Conservation (phyloP, 1,140 invertebrate species). For the Macrosteles quadrilineatus region DNA sequence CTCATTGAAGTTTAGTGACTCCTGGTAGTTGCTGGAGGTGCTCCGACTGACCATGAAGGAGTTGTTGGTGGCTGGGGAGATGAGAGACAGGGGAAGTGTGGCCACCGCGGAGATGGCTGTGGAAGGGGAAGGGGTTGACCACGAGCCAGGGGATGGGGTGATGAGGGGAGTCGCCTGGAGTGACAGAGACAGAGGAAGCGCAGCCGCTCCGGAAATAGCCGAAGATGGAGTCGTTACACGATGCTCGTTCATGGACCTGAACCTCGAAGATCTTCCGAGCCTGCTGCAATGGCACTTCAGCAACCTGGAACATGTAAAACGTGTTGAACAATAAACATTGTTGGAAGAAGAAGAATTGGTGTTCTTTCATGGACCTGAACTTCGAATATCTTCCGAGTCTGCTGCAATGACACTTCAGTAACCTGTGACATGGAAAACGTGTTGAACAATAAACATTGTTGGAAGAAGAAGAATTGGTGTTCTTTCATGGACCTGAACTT, state of each 20-base stretch:
- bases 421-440: conserved; percentile 80
- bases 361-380: conserved; percentile 63
- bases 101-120: not conserved
- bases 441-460: no score
- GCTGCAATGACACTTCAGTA: conserved; percentile 53
- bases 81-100: no score
- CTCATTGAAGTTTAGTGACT: not conserved
- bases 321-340: no score
- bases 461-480: no score
- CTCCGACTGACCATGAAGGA: not conserved
- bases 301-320: conserved; percentile 77
- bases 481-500: conserved; percentile 64
- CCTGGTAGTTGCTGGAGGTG: not conserved
- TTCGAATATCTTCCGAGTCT: conserved; percentile 59
- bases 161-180: conserved; percentile 61
- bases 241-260: conserved; percentile 62
- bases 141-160: conserved; percentile 47
- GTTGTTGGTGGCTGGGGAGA: not conserved
- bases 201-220: conserved; percentile 39
- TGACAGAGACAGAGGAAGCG: conserved; percentile 62
- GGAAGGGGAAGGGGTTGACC: not conserved
- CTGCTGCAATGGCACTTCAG: conserved; percentile 56
- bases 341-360: conserved; percentile 47
- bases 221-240: conserved; percentile 58
- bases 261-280: conserved; percentile 58